phyloP scores from a whole-genome alignment of 2,113 vertebrate genomes.

The Bubalus kerabau region DNA sequence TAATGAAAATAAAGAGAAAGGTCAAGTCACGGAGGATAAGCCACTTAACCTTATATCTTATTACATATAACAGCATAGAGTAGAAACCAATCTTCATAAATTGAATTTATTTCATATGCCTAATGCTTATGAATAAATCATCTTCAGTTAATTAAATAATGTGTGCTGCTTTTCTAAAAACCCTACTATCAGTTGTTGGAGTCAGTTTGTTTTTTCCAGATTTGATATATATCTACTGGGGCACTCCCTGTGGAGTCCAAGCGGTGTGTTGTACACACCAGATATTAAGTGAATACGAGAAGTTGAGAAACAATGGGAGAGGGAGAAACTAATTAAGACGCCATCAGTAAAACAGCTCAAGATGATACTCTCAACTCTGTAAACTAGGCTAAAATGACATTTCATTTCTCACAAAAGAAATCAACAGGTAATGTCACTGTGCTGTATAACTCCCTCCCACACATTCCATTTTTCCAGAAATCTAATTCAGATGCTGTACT shows the following conservation, averaged over 20 bases:
- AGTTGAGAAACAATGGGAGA: not conserved
- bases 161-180: slow-evolving; percentile 16
- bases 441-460: not conserved
- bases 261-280: accelerated
- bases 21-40: slow-evolving; percentile 62
- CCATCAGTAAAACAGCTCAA: not conserved
- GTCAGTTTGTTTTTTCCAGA: not conserved
- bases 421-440: not conserved
- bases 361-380: not conserved
- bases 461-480: not conserved
- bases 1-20: slow-evolving; percentile 73
- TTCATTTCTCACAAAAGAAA: slow-evolving; percentile 6
- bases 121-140: slow-evolving; percentile 73
- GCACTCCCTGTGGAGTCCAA: not conserved
- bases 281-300: not conserved
- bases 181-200: not conserved
- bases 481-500: not conserved
- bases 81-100: slow-evolving; percentile 64
- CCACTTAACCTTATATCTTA: slow-evolving; percentile 71
- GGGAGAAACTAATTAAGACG: not conserved
- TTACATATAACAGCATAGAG: slow-evolving; percentile 38
- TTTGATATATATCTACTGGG: not conserved
- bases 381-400: not conserved
- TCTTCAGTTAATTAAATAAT: slow-evolving; percentile 57
- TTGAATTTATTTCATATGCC: slow-evolving; percentile 67